phyloP scores from a whole-genome alignment of 2,113 vertebrate species.

The Aegypius monachus region DNA sequence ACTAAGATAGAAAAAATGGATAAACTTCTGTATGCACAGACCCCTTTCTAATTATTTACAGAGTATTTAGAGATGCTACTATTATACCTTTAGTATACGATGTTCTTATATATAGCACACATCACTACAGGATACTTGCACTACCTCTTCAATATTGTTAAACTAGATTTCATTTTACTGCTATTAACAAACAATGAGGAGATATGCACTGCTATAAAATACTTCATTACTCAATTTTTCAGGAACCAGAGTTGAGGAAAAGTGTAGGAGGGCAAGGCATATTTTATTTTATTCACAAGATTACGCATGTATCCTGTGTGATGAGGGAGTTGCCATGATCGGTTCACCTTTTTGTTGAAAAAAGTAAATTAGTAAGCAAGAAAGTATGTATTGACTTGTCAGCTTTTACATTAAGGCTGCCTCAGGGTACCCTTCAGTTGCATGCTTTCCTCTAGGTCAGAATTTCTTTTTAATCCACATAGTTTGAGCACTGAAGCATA shows the following conservation, averaged over 20 bases:
- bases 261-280: background rate
- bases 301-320: background rate
- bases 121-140: background rate
- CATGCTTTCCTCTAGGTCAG: background rate
- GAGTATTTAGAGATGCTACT: background rate
- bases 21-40: background rate
- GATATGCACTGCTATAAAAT: background rate
- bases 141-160: background rate
- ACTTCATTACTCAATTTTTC: background rate
- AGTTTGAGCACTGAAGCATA: background rate
- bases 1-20: background rate
- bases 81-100: background rate
- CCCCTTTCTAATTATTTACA: background rate
- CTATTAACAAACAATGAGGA: background rate
- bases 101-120: background rate
- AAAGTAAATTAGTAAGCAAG: background rate
- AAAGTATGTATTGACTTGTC: constrained; percentile 23
- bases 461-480: constrained; percentile 1
- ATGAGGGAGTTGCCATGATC: background rate
- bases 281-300: background rate
- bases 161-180: background rate
- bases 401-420: background rate
- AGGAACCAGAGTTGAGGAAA: background rate
- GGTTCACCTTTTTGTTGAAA: background rate
- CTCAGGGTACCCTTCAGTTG: background rate